These are phyloP conservation scores for Yponomeuta cagnagella DNA, from an alignment of 2,888 invertebrate species.

Conservation along the genomic window DNA sequence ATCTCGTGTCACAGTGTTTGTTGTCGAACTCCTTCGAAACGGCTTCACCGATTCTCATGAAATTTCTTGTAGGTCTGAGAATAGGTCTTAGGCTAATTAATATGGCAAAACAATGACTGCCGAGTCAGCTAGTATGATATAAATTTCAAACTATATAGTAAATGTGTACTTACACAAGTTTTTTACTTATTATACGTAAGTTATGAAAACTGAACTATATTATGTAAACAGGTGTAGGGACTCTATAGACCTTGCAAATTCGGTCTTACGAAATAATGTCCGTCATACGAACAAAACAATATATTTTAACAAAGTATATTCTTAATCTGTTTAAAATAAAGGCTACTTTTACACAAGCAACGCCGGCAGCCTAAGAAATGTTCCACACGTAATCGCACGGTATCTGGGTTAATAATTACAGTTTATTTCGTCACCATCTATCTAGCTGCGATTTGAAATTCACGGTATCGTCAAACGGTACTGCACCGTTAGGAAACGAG, in stretches of 20 bases:
- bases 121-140: not conserved
- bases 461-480: slow-evolving; percentile 8
- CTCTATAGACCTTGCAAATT: not conserved
- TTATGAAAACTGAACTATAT: too few species aligned
- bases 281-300: not conserved
- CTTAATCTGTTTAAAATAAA: not conserved
- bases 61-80: too few species aligned
- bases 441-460: not conserved
- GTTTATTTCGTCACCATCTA: slow-evolving; percentile 45
- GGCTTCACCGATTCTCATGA: too few species aligned
- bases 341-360: not conserved
- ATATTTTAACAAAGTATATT: not conserved
- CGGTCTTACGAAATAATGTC: not conserved
- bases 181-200: not conserved
- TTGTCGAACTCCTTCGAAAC: too few species aligned
- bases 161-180: not conserved
- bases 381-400: slow-evolving; percentile 40
- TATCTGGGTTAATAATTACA: slow-evolving; percentile 47
- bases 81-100: too few species aligned
- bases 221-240: too few species aligned
- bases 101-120: too few species aligned
- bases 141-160: not conserved
- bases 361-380: not conserved
- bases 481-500: slow-evolving; percentile 10
- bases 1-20: too few species aligned